phyloP scores from a whole-genome alignment of 1,140 invertebrate species.

The Yoshiicerus persimilis region DNA sequence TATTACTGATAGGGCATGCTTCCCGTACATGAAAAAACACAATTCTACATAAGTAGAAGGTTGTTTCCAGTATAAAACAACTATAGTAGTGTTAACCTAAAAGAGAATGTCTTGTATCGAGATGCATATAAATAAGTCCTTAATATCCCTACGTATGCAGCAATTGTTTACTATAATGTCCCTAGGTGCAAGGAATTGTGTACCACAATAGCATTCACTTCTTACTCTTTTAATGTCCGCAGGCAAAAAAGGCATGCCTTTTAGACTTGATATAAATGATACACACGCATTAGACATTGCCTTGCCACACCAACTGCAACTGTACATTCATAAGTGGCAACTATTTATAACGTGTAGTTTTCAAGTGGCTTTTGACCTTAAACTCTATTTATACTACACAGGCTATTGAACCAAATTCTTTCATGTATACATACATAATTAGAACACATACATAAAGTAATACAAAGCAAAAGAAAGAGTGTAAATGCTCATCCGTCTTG shows the following conservation, averaged over 20 bases:
- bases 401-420: conserved; percentile 6
- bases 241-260: not conserved
- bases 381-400: not conserved
- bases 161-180: not conserved
- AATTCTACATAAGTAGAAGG: too few relatives aligned
- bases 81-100: not conserved
- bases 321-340: not conserved
- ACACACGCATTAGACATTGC: not conserved
- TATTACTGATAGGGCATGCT: not conserved
- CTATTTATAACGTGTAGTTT: not conserved
- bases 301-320: not conserved
- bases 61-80: not conserved
- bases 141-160: not conserved
- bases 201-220: not conserved
- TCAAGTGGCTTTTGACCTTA: conserved; percentile 9
- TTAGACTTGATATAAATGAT: not conserved
- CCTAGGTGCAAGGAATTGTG: not conserved
- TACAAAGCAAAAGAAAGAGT: not conserved
- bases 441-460: not conserved
- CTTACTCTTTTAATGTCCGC: not conserved
- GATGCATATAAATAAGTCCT: too few relatives aligned
- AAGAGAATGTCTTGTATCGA: not conserved
- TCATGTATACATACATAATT: not conserved
- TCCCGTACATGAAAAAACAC: not conserved
- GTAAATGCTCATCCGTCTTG: not conserved